A percentile compares a stretch with the other conserved stretches of the same genome.
Conservation (phyloP, 2,888 invertebrate genomes). For the Zeuzera pyrina region DNA sequence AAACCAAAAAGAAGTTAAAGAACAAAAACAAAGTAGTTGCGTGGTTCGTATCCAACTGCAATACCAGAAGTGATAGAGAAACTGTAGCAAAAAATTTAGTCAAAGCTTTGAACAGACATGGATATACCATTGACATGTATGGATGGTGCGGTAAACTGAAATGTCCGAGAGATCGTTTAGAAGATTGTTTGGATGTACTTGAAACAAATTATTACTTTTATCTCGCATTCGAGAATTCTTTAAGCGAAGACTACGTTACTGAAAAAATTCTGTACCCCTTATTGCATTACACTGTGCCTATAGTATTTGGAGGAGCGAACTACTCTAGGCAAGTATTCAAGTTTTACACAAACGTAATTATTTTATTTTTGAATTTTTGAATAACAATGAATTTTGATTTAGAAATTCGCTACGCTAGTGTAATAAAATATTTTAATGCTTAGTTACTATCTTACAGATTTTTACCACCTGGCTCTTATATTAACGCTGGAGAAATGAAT, state of each 20-base stretch:
- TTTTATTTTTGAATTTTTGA: background rate
- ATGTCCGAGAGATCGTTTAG: constrained; percentile 35
- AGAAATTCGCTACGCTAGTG: too few species aligned
- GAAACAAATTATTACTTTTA: constrained; percentile 51
- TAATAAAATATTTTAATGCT: too few species aligned
- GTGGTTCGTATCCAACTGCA: constrained; percentile 52
- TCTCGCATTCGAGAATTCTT: constrained; percentile 47
- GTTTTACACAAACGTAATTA: too few species aligned
- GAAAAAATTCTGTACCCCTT: constrained; percentile 50
- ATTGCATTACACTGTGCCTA: constrained; percentile 75
- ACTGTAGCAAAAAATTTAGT: constrained; percentile 22
- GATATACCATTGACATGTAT: constrained; percentile 38
- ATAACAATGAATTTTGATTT: background rate
- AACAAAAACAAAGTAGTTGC: constrained; percentile 44
- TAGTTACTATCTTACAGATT: constrained; percentile 35
- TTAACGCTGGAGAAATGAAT: constrained; percentile 33
- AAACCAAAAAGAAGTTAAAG: constrained; percentile 25
- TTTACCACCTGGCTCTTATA: constrained; percentile 46
- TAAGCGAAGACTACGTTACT: constrained; percentile 49
- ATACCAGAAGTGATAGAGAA: constrained; percentile 24
- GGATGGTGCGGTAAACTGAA: constrained; percentile 41
- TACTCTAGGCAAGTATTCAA: constrained; percentile 64
- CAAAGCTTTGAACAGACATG: constrained; percentile 26
- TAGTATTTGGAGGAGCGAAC: constrained; percentile 80
- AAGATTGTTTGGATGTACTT: constrained; percentile 37